phyloP scores from a whole-genome alignment of 2,888 invertebrate species.

The Eupelmus urozonus region DNA sequence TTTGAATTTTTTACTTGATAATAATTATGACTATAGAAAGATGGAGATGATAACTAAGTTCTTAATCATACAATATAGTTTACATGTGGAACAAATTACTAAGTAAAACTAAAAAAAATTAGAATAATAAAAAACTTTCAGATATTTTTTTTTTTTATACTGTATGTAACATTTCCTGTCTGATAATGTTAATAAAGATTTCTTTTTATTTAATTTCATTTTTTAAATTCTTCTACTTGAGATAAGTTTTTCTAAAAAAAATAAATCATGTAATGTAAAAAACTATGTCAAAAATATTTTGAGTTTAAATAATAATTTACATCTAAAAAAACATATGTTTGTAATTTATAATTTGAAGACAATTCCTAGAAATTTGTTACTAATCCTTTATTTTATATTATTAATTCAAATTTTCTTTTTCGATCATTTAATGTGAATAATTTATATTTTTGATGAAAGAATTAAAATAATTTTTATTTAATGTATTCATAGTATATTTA shows the following conservation, averaged over 20 bases:
- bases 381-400: background rate
- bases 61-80: constrained; percentile 16
- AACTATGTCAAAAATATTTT: constrained; percentile 45
- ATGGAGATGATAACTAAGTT: constrained; percentile 27
- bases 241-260: constrained; percentile 25
- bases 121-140: constrained; percentile 28
- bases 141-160: constrained; percentile 21
- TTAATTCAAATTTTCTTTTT: background rate
- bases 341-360: no score
- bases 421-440: background rate
- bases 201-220: constrained; percentile 19
- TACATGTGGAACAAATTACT: constrained; percentile 23
- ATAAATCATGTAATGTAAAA: constrained; percentile 31
- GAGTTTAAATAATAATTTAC: constrained; percentile 54
- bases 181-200: background rate
- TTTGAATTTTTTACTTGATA: constrained; percentile 32
- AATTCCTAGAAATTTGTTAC: no score
- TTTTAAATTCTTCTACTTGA: constrained; percentile 23
- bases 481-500: constrained; percentile 32
- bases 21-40: constrained; percentile 10
- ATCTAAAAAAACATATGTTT: constrained; percentile 44
- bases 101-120: constrained; percentile 33
- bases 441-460: background rate
- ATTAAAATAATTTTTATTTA: constrained; percentile 7
- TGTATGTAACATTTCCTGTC: background rate